Evolutionary conservation across 2,113 vertebrate genomes (phyloP).

Genomic region (Hyaena hyaena): DNA sequence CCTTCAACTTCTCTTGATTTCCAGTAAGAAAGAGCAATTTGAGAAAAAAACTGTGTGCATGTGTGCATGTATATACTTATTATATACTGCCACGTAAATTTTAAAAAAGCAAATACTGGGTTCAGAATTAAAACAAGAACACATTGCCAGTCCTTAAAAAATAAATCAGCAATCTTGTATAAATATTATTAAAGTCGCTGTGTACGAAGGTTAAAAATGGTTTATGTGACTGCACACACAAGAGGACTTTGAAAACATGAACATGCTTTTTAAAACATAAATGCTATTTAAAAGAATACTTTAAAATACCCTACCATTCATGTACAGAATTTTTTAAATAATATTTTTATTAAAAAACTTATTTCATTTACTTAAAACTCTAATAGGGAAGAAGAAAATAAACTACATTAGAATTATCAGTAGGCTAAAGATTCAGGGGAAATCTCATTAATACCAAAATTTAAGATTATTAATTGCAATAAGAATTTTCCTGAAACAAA

Average conservation of each 20-base stretch:
- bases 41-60: neutral
- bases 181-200: conserved; percentile 10
- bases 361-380: conserved; percentile 35
- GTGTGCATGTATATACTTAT: neutral
- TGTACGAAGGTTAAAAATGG: neutral
- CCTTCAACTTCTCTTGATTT: conserved; percentile 39
- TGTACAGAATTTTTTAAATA: neutral
- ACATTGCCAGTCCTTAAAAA: conserved; percentile 27
- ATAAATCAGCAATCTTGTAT: conserved; percentile 1
- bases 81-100: conserved; percentile 3
- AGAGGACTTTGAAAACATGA: conserved; percentile 20
- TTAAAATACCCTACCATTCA: conserved; percentile 37
- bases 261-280: neutral
- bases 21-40: conserved; percentile 30
- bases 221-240: neutral
- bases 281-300: conserved; percentile 30
- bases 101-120: conserved; percentile 13
- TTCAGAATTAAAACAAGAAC: conserved; percentile 55
- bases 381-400: neutral
- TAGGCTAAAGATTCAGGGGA: neutral
- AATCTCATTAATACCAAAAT: conserved; percentile 27
- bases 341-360: conserved; percentile 16
- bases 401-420: conserved; percentile 8
- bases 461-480: conserved; percentile 6
- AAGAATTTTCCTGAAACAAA: conserved; percentile 56